phyloP scores from a whole-genome alignment of 2,797 vertebrate species.

The Syngnathus acus region DNA sequence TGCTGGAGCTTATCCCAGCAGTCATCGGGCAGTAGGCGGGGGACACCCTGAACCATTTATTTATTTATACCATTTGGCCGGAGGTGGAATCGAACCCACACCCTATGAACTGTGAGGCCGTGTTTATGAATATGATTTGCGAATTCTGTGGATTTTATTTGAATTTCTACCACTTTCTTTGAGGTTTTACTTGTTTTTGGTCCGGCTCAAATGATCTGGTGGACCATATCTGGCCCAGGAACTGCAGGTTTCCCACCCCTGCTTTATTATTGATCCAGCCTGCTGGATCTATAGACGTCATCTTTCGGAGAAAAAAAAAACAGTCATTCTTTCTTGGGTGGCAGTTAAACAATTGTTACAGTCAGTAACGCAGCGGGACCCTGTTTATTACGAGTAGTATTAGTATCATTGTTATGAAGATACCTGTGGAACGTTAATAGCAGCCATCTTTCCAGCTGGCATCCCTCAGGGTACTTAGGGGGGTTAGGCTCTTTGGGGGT shows the following conservation, averaged over 20 bases:
- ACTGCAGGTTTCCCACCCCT: background rate
- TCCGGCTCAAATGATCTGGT: background rate
- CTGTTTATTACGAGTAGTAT: slow-evolving; percentile 25
- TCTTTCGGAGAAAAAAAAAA: slow-evolving; percentile 32
- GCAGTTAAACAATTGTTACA: slow-evolving; percentile 25
- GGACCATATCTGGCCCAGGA: background rate
- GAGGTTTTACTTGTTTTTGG: background rate
- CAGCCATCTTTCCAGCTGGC: slow-evolving; percentile 96
- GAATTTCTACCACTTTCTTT: background rate
- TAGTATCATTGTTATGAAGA: background rate
- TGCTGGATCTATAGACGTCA: slow-evolving; percentile 75
- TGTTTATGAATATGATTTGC: background rate
- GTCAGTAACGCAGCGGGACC: slow-evolving; percentile 44
- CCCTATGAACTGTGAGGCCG: too few species aligned
- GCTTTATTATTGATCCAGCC: slow-evolving; percentile 75
- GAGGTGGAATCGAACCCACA: too few species aligned
- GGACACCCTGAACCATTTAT: too few species aligned
- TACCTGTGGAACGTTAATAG: slow-evolving; percentile 74
- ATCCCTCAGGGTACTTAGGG: slow-evolving; percentile 88
- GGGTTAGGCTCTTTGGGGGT: slow-evolving; percentile 89
- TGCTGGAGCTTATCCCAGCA: too few species aligned
- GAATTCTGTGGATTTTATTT: background rate
- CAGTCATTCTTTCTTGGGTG: slow-evolving; percentile 41
- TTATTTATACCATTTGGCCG: too few species aligned
- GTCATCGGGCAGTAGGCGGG: too few species aligned